phyloP scores from a whole-genome alignment of 2,888 invertebrate genomes.

The Thecocarcelia acutangulata region DNA sequence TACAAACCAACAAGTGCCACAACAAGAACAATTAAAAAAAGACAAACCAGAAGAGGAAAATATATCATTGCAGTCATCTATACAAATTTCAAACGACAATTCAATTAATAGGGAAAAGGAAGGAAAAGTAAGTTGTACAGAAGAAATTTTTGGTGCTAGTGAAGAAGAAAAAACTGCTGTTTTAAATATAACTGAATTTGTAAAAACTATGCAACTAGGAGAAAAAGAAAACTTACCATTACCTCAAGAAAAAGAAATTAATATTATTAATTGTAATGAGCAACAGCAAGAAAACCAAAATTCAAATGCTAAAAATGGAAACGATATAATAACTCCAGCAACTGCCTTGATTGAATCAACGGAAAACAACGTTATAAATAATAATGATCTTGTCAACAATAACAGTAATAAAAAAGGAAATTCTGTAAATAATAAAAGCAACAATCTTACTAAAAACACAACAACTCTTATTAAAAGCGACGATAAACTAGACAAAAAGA shows the following conservation, averaged over 20 bases:
- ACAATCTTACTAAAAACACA: background rate
- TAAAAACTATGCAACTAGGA: constrained; percentile 65
- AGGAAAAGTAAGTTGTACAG: constrained; percentile 18
- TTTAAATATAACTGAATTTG: constrained; percentile 28
- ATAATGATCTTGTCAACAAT: constrained; percentile 35
- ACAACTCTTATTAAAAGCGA: constrained; percentile 15
- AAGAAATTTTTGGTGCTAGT: constrained; percentile 41
- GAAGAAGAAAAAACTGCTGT: constrained; percentile 29
- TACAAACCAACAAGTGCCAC: constrained; percentile 60
- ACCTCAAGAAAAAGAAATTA: constrained; percentile 51
- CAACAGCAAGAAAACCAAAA: constrained; percentile 15
- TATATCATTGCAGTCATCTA: constrained; percentile 13
- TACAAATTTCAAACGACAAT: constrained; percentile 35
- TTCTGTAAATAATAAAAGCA: constrained; percentile 32
- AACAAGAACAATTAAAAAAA: constrained; percentile 41
- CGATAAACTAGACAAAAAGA: constrained; percentile 36
- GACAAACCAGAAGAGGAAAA: constrained; percentile 31
- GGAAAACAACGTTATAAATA: constrained; percentile 30
- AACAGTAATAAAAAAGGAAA: constrained; percentile 46
- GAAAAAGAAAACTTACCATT: constrained; percentile 51
- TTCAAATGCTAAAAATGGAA: constrained; percentile 59
- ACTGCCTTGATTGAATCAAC: constrained; percentile 23
- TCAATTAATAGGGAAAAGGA: constrained; percentile 25
- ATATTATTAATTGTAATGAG: constrained; percentile 47
- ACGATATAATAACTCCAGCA: constrained; percentile 49